Conservation (phyloP, 1,140 invertebrate species). For the Drosophila kikkawai region DNA sequence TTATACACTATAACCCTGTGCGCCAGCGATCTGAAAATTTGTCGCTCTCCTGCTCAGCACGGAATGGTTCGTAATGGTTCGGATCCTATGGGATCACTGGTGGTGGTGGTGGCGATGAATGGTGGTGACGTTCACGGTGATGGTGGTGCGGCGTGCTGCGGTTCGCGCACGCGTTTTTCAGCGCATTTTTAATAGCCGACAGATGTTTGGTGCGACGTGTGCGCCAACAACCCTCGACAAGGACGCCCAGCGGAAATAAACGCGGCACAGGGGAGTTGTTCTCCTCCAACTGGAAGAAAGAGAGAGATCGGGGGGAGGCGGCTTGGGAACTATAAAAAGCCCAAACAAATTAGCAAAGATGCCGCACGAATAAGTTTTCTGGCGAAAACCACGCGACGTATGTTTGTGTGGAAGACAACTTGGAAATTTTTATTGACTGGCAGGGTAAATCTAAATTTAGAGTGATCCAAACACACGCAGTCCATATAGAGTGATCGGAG, state of each 20-base stretch:
- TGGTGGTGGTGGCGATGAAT: slow-evolving; percentile 24
- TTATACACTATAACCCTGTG: slow-evolving; percentile 29
- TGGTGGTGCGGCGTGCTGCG: slow-evolving; percentile 46
- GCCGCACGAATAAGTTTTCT: slow-evolving; percentile 45
- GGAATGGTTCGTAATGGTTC: neutral
- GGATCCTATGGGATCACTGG: slow-evolving; percentile 2
- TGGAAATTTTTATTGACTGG: slow-evolving; percentile 57
- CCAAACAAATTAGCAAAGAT: slow-evolving; percentile 77
- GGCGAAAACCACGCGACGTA: slow-evolving; percentile 33
- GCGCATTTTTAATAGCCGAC: slow-evolving; percentile 83
- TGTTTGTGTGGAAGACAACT: slow-evolving; percentile 31
- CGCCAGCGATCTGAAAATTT: slow-evolving; percentile 70
- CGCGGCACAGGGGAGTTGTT: slow-evolving; percentile 33
- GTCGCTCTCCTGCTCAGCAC: slow-evolving; percentile 48
- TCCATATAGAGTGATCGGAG: slow-evolving; percentile 4
- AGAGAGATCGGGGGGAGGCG: neutral
- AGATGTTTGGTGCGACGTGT: slow-evolving; percentile 72
- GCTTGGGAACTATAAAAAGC: slow-evolving; percentile 63
- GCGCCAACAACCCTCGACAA: slow-evolving; percentile 79
- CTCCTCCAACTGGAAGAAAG: slow-evolving; percentile 7
- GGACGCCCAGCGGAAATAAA: slow-evolving; percentile 65
- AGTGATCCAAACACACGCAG: neutral
- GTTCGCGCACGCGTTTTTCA: slow-evolving; percentile 77
- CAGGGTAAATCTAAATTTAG: slow-evolving; percentile 30
- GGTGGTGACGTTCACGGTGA: slow-evolving; percentile 39